Evolutionary conservation across 2,113 vertebrate species (phyloP).

Genomic region (Anoplopoma fimbria): DNA sequence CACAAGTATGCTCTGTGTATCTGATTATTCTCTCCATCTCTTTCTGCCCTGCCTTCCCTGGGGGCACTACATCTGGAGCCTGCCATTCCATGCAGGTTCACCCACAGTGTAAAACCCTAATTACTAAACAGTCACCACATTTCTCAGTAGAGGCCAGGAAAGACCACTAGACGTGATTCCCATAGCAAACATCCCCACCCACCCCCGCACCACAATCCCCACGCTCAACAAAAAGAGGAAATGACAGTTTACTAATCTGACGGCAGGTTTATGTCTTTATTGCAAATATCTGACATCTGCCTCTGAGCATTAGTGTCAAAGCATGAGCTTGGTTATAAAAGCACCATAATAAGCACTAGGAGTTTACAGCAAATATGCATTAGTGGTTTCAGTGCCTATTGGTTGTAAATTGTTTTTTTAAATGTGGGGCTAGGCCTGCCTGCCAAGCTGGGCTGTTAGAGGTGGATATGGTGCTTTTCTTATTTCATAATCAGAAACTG

Average conservation of each 20-base stretch:
- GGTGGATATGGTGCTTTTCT: constrained; percentile 34
- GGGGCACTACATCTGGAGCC: constrained; percentile 15
- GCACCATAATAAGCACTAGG: constrained; percentile 10
- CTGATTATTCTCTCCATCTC: not conserved
- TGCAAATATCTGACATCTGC: constrained; percentile 53
- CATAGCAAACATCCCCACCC: constrained; percentile 30
- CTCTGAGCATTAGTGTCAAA: constrained; percentile 53
- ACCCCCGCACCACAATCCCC: not conserved
- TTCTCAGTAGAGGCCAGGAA: constrained; percentile 43
- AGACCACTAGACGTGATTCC: constrained; percentile 44
- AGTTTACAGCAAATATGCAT: constrained; percentile 40
- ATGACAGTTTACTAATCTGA: constrained; percentile 50
- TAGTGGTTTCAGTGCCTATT: not conserved
- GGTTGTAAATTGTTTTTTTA: constrained; percentile 25
- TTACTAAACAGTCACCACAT: constrained; percentile 36
- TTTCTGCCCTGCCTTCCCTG: not conserved
- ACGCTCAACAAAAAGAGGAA: constrained; percentile 16
- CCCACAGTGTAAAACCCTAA: constrained; percentile 32
- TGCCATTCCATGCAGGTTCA: constrained; percentile 8
- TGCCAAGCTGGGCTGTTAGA: constrained; percentile 19
- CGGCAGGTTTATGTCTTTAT: constrained; percentile 54
- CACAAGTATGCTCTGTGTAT: constrained; percentile 5
- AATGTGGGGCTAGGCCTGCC: constrained; percentile 1
- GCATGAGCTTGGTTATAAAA: not conserved
- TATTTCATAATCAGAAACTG: constrained; percentile 28